These are phyloP conservation scores for Sebastes wilsoni DNA, from an alignment of 2,797 vertebrate genomes.

Conservation along the genomic window DNA sequence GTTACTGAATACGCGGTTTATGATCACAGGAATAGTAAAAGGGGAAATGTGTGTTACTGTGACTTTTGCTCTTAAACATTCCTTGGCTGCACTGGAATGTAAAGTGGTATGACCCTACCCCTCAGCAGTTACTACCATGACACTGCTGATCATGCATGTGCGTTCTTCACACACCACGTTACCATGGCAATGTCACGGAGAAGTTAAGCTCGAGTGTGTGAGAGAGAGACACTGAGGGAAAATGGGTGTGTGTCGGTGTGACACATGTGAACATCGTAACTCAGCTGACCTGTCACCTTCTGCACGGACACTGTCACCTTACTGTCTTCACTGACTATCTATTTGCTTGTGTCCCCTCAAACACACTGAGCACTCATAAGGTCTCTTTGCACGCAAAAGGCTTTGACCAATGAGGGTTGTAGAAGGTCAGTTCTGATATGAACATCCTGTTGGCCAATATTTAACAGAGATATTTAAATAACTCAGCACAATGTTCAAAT, in stretches of 20 bases:
- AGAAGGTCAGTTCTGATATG: background rate
- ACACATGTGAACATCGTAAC: slow-evolving; percentile 7
- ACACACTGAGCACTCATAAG: background rate
- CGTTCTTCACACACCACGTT: background rate
- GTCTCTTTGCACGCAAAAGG: background rate
- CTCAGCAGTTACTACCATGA: background rate
- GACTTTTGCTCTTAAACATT: slow-evolving; percentile 1
- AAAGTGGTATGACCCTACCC: slow-evolving; percentile 29
- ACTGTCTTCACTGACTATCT: background rate
- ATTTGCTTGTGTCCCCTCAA: background rate
- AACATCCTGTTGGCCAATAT: background rate
- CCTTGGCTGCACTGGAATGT: background rate
- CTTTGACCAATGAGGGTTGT: background rate
- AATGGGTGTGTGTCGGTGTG: background rate
- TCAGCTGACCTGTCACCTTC: background rate
- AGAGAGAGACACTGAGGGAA: background rate
- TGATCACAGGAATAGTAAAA: background rate
- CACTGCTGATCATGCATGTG: background rate
- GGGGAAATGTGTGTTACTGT: background rate
- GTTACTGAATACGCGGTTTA: background rate
- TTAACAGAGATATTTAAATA: background rate
- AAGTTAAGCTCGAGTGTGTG: background rate
- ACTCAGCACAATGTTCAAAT: background rate
- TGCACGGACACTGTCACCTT: background rate
- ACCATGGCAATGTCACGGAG: background rate